phyloP scores from a whole-genome alignment of 2,797 vertebrate species.

The Sarcophilus harrisii region DNA sequence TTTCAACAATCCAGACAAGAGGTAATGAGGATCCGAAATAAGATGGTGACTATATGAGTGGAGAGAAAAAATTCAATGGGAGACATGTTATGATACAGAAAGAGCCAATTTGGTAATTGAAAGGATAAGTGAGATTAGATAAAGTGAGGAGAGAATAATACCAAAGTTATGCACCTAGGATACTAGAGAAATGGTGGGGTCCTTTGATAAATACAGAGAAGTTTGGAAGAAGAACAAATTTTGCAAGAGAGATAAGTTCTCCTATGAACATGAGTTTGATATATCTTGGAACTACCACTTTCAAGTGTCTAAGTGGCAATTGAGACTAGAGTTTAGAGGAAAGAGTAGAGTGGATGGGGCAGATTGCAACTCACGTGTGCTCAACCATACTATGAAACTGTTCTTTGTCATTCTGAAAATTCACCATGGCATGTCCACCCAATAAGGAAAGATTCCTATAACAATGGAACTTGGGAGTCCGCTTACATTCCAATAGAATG shows the following conservation, averaged over 20 bases:
- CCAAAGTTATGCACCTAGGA: not conserved
- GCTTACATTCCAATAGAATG: not conserved
- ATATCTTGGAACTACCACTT: not conserved
- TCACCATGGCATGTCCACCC: not conserved
- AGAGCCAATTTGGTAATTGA: not conserved
- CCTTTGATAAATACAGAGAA: not conserved
- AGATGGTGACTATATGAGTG: not conserved
- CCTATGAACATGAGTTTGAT: not conserved
- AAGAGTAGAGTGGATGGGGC: not conserved
- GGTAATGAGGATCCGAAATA: not conserved
- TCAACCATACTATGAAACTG: not conserved
- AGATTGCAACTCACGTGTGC: not conserved
- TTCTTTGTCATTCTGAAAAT: too few species aligned
- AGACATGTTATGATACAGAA: not conserved
- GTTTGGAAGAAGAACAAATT: not conserved
- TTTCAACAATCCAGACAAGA: not conserved
- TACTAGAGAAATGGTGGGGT: not conserved
- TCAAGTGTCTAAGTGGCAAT: not conserved
- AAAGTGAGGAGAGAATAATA: not conserved
- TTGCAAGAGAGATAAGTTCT: not conserved
- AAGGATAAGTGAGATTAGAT: not conserved
- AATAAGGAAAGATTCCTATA: not conserved
- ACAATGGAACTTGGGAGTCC: not conserved
- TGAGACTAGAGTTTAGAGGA: not conserved
- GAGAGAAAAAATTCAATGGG: not conserved